Conservation (phyloP, 2,888 invertebrate species). For the Orchesella flavescens region DNA sequence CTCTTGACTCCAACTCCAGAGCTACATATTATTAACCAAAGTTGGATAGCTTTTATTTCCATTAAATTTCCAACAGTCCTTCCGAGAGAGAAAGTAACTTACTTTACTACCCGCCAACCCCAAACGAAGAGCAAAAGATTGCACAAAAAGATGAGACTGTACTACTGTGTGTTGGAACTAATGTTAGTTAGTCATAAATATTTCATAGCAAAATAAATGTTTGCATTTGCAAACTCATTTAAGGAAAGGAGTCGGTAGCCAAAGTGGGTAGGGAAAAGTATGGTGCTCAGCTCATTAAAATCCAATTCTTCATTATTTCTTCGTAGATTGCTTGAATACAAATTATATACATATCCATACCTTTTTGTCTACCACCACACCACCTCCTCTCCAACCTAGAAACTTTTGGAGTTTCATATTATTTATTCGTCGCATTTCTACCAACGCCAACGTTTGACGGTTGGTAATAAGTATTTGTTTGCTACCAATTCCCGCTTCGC, state of each 20-base stretch:
- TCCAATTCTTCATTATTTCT: slow-evolving; percentile 49
- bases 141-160: not conserved
- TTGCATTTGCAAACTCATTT: slow-evolving; percentile 42
- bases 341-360: slow-evolving; percentile 28
- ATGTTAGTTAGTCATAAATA: slow-evolving; percentile 50
- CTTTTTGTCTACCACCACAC: no score
- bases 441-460: no score
- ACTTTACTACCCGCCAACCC: not conserved
- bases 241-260: not conserved
- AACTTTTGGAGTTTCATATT: no score
- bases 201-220: slow-evolving; percentile 47
- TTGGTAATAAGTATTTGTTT: no score
- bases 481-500: no score
- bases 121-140: not conserved
- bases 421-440: no score
- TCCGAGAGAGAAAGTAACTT: not conserved
- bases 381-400: no score
- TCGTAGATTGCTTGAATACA: slow-evolving; percentile 16
- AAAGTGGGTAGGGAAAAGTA: slow-evolving; percentile 11
- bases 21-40: not conserved
- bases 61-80: not conserved
- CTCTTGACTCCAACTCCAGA: not conserved
- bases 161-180: not conserved
- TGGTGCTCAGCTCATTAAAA: slow-evolving; percentile 47
- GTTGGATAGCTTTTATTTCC: not conserved